phyloP scores from a whole-genome alignment of 2,797 vertebrate genomes.

The Premnoplex brunnescens region DNA sequence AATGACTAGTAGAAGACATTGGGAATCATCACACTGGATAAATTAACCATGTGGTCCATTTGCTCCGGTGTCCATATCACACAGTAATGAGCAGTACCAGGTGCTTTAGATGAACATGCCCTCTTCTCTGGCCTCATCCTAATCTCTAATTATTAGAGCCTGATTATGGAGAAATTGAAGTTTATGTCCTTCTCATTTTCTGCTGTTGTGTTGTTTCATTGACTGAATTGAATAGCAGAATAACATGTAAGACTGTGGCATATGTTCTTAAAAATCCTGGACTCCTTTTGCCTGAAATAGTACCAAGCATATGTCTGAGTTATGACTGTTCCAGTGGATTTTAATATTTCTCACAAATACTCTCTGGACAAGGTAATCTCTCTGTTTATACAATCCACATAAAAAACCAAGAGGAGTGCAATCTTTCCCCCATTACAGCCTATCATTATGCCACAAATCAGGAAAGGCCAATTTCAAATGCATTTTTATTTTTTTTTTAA shows the following conservation, averaged over 20 bases:
- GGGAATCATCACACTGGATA: not conserved
- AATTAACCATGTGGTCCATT: accelerated
- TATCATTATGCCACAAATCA: not conserved
- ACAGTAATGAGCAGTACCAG: not conserved
- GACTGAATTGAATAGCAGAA: not conserved
- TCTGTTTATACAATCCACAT: not conserved
- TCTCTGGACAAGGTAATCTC: not conserved
- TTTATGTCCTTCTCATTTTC: not conserved
- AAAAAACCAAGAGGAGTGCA: not conserved
- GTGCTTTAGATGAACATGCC: not conserved
- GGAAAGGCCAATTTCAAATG: constrained; percentile 19
- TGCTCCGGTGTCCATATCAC: not conserved
- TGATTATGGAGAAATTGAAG: not conserved
- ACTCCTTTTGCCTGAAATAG: not conserved
- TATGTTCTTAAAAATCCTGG: not conserved
- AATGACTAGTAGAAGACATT: not conserved
- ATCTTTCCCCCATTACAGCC: not conserved
- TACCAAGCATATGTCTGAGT: not conserved
- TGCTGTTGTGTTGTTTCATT: not conserved
- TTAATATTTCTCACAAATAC: not conserved
- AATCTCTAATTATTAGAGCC: not conserved
- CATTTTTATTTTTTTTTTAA: constrained; percentile 21
- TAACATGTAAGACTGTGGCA: not conserved
- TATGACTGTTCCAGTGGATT: not conserved
- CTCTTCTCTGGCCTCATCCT: not conserved